Evolutionary conservation across 2,113 vertebrate species (phyloP).

Genomic region (Thomomys bottae): DNA sequence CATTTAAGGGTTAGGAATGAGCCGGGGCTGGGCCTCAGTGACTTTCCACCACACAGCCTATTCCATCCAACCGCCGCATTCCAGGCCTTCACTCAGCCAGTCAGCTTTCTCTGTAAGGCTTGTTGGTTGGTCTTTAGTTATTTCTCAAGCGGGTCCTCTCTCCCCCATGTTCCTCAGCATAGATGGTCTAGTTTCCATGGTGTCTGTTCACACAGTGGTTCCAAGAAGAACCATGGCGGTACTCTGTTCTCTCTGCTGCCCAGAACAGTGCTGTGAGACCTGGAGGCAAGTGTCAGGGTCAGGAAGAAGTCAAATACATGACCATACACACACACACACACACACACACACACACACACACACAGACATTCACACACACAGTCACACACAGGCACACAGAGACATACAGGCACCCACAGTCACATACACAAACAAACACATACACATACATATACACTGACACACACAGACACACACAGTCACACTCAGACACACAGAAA

Average conservation of each 20-base stretch:
- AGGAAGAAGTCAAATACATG: background rate
- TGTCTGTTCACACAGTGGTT: background rate
- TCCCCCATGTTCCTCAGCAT: background rate
- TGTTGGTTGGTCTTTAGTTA: background rate
- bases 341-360: no score
- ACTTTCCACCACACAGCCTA: background rate
- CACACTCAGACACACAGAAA: no score
- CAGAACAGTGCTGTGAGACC: background rate
- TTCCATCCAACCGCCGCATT: background rate
- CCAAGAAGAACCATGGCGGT: background rate
- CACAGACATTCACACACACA: no score
- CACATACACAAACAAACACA: no score
- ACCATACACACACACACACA: no score
- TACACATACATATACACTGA: no score
- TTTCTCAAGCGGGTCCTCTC: background rate
- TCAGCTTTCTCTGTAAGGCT: background rate
- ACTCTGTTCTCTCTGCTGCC: background rate
- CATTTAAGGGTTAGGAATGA: background rate
- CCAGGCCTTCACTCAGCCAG: background rate
- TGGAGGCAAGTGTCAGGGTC: background rate
- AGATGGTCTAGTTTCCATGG: background rate
- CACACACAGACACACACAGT: no score
- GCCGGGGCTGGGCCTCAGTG: background rate
- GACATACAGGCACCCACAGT: no score
- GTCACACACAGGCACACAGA: no score